Conservation (phyloP, 2,888 invertebrate species). For the Leptura quadrifasciata region DNA sequence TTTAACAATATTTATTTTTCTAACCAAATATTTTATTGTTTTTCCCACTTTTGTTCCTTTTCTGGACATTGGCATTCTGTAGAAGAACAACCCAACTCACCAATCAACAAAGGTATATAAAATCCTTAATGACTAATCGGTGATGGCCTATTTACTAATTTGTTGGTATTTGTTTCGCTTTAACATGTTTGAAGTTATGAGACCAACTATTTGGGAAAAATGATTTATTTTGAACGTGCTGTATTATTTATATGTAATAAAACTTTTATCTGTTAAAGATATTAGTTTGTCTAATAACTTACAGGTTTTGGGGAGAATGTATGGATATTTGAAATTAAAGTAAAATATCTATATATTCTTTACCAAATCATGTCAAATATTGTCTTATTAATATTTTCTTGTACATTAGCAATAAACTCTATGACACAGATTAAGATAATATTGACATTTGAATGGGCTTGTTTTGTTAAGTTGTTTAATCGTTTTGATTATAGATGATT, state of each 20-base stretch:
- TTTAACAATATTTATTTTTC: slow-evolving; percentile 50
- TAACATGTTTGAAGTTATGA: neutral
- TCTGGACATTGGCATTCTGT: slow-evolving; percentile 62
- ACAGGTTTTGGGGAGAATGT: slow-evolving; percentile 12
- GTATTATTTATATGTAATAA: neutral
- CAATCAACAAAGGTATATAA: slow-evolving; percentile 68
- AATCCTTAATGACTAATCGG: slow-evolving; percentile 52
- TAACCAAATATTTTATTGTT: slow-evolving; percentile 60
- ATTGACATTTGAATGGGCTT: neutral
- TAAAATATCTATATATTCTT: slow-evolving; percentile 8
- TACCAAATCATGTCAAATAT: slow-evolving; percentile 15
- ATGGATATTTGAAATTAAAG: neutral
- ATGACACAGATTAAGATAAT: neutral
- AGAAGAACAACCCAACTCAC: slow-evolving; percentile 66
- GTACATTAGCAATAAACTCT: neutral
- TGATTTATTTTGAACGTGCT: neutral
- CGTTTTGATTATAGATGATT: slow-evolving; percentile 8
- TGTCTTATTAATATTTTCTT: neutral
- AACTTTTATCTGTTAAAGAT: neutral
- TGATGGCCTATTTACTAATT: slow-evolving; percentile 17
- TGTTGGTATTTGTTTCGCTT: slow-evolving; percentile 29
- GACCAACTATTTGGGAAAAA: neutral
- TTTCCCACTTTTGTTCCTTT: slow-evolving; percentile 62
- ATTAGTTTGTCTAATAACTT: slow-evolving; percentile 8
- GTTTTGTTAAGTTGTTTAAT: neutral